Conservation (phyloP, 2,113 vertebrate genomes). For the Sceloporus undulatus region DNA sequence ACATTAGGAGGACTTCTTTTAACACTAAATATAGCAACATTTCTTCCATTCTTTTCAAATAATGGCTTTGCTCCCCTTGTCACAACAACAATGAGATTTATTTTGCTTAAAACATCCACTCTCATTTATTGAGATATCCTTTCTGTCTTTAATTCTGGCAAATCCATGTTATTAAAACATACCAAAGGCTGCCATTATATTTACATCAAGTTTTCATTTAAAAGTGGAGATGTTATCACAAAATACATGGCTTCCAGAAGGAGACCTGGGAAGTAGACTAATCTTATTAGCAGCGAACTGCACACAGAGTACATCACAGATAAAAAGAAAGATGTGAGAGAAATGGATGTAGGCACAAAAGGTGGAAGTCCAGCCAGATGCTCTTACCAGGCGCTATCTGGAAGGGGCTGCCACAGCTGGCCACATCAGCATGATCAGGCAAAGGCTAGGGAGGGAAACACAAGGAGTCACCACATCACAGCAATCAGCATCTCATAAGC, state of each 20-base stretch:
- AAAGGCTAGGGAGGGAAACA: slow-evolving; percentile 69
- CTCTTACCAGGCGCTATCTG: slow-evolving; percentile 74
- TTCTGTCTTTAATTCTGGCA: background rate
- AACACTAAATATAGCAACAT: background rate
- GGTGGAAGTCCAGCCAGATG: slow-evolving; percentile 25
- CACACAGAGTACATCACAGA: background rate
- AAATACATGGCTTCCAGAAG: background rate
- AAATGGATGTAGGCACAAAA: slow-evolving; percentile 12
- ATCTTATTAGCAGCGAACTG: slow-evolving; percentile 3
- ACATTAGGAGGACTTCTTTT: background rate
- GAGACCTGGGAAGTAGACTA: background rate
- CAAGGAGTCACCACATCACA: slow-evolving; percentile 24
- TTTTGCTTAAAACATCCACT: background rate
- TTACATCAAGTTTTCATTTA: background rate
- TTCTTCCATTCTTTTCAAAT: background rate
- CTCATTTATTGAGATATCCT: background rate
- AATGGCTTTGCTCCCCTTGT: background rate
- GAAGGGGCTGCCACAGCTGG: slow-evolving; percentile 75
- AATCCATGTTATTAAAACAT: background rate
- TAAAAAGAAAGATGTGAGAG: background rate
- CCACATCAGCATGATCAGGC: slow-evolving; percentile 74
- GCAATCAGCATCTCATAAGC: slow-evolving; percentile 26
- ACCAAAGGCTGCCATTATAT: background rate
- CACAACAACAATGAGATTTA: background rate
- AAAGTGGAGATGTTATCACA: background rate